A percentile compares a stretch with the other conserved stretches of the same genome.
Conservation (phyloP, 1,140 invertebrate species). For the Rhizoglyphus robini region DNA sequence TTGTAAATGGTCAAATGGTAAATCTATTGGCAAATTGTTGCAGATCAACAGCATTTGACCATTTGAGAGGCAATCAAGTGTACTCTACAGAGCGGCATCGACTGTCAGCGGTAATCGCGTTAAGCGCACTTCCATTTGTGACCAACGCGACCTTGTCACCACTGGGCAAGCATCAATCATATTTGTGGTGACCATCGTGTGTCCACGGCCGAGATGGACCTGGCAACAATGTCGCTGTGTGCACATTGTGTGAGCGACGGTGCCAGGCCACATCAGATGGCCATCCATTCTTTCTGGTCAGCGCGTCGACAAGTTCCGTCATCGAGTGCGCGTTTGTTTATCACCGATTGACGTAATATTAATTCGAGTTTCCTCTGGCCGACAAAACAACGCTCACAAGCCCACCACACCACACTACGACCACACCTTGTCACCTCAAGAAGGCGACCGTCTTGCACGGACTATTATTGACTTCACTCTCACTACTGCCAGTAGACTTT, state of each 20-base stretch:
- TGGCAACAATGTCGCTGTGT: neutral
- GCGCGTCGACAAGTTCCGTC: slow-evolving; percentile 8
- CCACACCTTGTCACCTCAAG: slow-evolving; percentile 13
- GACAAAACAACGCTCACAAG: slow-evolving; percentile 2
- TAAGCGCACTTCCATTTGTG: neutral
- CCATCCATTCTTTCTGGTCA: too few relatives aligned
- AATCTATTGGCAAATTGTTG: too few relatives aligned
- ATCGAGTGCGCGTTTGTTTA: neutral
- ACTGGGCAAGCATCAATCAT: slow-evolving; percentile 6
- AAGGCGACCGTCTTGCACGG: neutral
- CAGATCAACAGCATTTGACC: neutral
- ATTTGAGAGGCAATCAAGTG: too few relatives aligned
- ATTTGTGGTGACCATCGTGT: neutral
- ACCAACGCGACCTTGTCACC: neutral
- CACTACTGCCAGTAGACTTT: neutral
- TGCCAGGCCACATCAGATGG: too few relatives aligned
- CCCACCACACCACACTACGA: too few relatives aligned
- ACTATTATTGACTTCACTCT: neutral
- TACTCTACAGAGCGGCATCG: too few relatives aligned
- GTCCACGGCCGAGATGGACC: neutral
- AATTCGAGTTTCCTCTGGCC: neutral
- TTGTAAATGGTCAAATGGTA: too few relatives aligned
- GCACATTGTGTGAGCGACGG: too few relatives aligned
- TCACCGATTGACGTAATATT: neutral
- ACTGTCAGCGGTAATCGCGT: neutral